Conservation (phyloP, 1,140 invertebrate species). For the Pseudomyrmex flavicornis region DNA sequence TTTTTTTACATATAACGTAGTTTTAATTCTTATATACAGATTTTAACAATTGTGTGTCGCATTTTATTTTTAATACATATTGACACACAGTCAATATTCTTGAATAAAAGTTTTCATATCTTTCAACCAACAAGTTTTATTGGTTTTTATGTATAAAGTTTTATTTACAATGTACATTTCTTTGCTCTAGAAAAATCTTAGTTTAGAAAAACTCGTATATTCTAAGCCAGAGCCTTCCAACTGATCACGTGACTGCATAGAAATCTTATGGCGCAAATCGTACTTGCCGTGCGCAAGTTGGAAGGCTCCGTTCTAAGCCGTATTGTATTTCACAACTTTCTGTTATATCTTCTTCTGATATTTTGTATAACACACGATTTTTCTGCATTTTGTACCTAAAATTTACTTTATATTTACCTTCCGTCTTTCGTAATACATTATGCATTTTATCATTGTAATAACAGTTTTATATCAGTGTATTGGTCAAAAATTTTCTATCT, state of each 20-base stretch:
- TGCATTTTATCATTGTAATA: background rate
- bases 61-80: background rate
- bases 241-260: no score
- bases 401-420: slow-evolving; percentile 59
- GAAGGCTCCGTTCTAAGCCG: background rate
- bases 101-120: slow-evolving; percentile 32
- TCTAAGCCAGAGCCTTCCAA: background rate
- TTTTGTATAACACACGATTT: slow-evolving; percentile 36
- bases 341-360: background rate
- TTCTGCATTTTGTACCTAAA: slow-evolving; percentile 62
- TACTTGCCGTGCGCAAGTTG: no score
- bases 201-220: slow-evolving; percentile 27
- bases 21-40: no score
- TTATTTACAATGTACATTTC: slow-evolving; percentile 73
- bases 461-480: slow-evolving; percentile 33
- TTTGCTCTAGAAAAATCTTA: slow-evolving; percentile 61
- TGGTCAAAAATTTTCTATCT: slow-evolving; percentile 32
- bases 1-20: no score
- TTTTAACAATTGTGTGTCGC: background rate
- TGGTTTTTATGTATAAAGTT: slow-evolving; percentile 66
- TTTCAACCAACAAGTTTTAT: slow-evolving; percentile 67
- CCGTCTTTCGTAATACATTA: slow-evolving; percentile 13
- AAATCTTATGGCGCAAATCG: no score
- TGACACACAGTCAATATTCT: slow-evolving; percentile 54
- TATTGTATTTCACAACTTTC: slow-evolving; percentile 47